Conservation (phyloP, 2,888 invertebrate genomes). For the Eurois occulta region DNA sequence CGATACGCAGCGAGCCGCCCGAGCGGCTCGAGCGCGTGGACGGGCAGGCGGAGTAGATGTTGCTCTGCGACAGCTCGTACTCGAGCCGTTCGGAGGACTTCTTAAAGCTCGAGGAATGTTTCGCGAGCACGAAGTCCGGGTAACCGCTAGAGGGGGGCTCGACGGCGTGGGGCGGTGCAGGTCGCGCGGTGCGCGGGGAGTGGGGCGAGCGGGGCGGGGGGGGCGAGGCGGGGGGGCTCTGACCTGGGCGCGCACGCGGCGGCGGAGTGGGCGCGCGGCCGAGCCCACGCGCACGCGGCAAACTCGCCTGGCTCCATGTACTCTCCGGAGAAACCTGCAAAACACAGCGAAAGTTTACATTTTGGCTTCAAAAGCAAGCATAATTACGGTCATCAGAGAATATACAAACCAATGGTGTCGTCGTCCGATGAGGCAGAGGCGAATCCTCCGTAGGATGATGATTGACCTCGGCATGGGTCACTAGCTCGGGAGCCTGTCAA, state of each 20-base stretch:
- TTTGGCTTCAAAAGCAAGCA: not conserved
- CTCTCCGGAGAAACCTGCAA: slow-evolving; percentile 88
- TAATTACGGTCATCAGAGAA: not conserved
- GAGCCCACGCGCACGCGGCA: slow-evolving; percentile 83
- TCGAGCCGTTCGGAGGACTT: slow-evolving; percentile 88
- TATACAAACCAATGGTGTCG: slow-evolving; percentile 88
- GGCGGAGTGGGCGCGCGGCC: slow-evolving; percentile 89
- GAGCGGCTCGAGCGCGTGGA: slow-evolving; percentile 86
- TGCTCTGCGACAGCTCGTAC: slow-evolving; percentile 90
- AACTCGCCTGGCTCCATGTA: slow-evolving; percentile 88
- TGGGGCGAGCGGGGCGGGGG: slow-evolving; percentile 63
- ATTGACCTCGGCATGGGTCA: slow-evolving; percentile 91
- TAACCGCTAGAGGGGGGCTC: slow-evolving; percentile 84
- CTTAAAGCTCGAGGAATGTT: slow-evolving; percentile 86
- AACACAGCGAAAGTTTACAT: not conserved
- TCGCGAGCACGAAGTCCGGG: slow-evolving; percentile 87
- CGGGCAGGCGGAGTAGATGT: slow-evolving; percentile 89
- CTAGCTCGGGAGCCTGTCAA: slow-evolving; percentile 85
- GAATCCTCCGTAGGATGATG: slow-evolving; percentile 90
- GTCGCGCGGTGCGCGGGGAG: slow-evolving; percentile 72
- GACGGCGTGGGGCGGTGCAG: slow-evolving; percentile 79
- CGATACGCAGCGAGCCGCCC: slow-evolving; percentile 79
- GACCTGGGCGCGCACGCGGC: slow-evolving; percentile 82
- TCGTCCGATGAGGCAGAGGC: slow-evolving; percentile 91
- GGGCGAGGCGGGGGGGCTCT: slow-evolving; percentile 71